These are phyloP conservation scores for Pimephales promelas DNA, from an alignment of 2,113 vertebrate genomes.

Conservation along the genomic window DNA sequence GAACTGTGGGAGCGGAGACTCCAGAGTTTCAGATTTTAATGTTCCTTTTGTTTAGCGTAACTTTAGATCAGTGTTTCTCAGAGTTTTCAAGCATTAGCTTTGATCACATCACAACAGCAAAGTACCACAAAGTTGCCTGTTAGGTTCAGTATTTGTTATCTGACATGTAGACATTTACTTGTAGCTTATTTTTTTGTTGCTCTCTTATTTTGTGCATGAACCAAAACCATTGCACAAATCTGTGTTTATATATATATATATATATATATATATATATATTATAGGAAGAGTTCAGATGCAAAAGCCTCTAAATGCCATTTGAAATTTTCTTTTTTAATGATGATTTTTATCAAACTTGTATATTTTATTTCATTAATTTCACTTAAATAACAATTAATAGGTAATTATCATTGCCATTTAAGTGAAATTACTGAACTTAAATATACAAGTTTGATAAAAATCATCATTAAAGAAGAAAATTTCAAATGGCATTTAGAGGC, in stretches of 20 bases:
- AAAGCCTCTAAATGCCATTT: too few species aligned
- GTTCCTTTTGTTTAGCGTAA: neutral
- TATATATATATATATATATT: too few species aligned
- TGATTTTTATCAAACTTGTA: too few species aligned
- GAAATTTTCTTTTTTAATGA: too few species aligned
- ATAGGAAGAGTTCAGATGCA: too few species aligned
- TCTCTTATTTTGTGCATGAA: neutral
- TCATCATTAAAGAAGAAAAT: too few species aligned
- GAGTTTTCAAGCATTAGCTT: neutral
- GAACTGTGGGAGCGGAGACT: slow-evolving; percentile 41
- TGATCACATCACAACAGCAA: neutral
- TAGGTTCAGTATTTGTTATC: neutral
- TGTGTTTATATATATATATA: neutral
- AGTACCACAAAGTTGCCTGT: neutral
- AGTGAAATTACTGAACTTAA: too few species aligned
- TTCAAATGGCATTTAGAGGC: too few species aligned
- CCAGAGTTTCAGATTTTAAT: neutral
- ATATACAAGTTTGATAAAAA: too few species aligned
- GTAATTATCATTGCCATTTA: too few species aligned
- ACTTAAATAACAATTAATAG: too few species aligned
- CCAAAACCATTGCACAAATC: neutral
- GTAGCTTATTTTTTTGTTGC: neutral
- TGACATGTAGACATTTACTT: neutral
- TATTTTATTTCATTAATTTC: too few species aligned
- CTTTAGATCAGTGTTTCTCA: neutral